Conservation (phyloP, 1,140 invertebrate genomes). For the Chironomus striatipennis region DNA sequence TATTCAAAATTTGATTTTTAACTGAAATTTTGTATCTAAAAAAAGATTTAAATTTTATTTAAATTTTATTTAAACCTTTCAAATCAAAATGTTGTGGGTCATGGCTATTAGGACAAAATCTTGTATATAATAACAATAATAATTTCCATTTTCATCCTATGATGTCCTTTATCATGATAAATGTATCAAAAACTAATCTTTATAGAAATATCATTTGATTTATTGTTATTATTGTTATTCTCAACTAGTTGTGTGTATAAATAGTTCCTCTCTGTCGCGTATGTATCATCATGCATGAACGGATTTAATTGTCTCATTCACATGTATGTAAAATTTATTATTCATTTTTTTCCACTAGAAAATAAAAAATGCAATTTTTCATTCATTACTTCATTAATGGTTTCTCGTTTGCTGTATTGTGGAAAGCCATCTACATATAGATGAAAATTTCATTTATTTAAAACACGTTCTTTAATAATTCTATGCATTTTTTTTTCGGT, state of each 20-base stretch:
- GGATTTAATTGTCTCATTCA: neutral
- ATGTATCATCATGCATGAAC: neutral
- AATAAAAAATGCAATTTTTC: neutral
- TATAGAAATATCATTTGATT: neutral
- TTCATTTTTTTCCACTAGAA: neutral
- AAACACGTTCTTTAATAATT: neutral
- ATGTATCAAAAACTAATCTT: conserved; percentile 14
- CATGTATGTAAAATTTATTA: neutral
- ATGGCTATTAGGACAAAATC: no score
- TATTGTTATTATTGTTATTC: neutral
- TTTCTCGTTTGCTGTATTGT: neutral
- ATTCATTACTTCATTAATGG: neutral
- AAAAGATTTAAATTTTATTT: no score
- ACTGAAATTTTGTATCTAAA: no score
- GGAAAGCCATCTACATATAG: conserved; percentile 21
- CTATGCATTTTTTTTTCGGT: neutral
- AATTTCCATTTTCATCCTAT: neutral
- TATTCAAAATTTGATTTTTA: no score
- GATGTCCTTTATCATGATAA: neutral
- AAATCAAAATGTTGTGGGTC: no score
- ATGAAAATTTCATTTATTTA: conserved; percentile 19
- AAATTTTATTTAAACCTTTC: no score
- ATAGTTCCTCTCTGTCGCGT: neutral
- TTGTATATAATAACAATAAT: neutral
- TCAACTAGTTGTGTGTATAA: neutral